Percentiles rank a stretch among this genome's conserved stretches.
These are phyloP conservation scores for Philypnodon macrostomus DNA, from an alignment of 2,797 vertebrate species.

Conservation along the genomic window DNA sequence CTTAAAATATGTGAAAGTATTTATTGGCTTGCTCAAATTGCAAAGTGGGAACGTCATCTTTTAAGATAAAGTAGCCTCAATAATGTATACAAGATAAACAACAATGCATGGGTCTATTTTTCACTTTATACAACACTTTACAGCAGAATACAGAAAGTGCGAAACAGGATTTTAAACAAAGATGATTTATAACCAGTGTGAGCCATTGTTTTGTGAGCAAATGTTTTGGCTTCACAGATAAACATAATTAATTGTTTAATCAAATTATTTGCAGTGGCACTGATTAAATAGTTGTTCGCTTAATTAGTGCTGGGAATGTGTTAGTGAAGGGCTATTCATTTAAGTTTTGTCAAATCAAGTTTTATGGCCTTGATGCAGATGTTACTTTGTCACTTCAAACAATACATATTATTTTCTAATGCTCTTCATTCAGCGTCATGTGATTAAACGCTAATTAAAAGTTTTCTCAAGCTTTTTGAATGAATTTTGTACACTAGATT, in stretches of 20 bases:
- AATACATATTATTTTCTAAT: too few relatives aligned
- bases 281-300: constrained; percentile 4
- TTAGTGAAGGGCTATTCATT: not conserved
- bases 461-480: too few relatives aligned
- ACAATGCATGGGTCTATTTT: constrained; percentile 4
- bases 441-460: not conserved
- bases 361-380: not conserved
- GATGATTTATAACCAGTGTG: constrained; percentile 1
- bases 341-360: constrained; percentile 8
- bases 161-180: not conserved
- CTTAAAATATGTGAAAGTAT: constrained; percentile 11
- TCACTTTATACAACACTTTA: not conserved
- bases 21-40: constrained; percentile 5
- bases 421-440: not conserved
- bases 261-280: not conserved
- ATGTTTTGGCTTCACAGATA: constrained; percentile 2
- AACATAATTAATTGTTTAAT: constrained; percentile 2
- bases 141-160: constrained; percentile 3
- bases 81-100: not conserved
- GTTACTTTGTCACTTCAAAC: not conserved
- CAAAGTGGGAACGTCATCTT: not conserved
- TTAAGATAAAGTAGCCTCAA: not conserved
- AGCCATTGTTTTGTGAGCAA: constrained; percentile 8
- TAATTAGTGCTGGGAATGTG: constrained; percentile 2
- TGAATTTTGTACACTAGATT: too few relatives aligned